A percentile compares a stretch with the other conserved stretches of the same genome.
Conservation (phyloP, 2,888 invertebrate species). For the Abrostola triplasia region DNA sequence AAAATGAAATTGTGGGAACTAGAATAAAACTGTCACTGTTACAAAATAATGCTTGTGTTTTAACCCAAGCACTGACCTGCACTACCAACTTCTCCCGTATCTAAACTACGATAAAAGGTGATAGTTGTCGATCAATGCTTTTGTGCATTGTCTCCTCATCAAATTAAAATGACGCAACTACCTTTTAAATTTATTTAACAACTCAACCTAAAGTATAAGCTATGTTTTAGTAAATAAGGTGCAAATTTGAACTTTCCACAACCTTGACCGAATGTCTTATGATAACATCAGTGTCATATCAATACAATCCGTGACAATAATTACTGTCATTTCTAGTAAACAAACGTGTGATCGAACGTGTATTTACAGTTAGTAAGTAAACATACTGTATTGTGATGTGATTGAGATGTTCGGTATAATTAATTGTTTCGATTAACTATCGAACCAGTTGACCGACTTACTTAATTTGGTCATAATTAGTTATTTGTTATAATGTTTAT, state of each 20-base stretch:
- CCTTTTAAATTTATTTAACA: not conserved
- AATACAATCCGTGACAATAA: slow-evolving; percentile 3
- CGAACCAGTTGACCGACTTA: not conserved
- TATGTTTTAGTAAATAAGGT: not conserved
- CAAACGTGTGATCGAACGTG: not conserved
- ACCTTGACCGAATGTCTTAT: not conserved
- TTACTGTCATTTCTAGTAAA: not conserved
- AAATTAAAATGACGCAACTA: not conserved
- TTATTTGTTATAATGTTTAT: slow-evolving; percentile 1
- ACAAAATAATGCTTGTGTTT: no score
- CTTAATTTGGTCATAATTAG: not conserved
- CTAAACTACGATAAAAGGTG: not conserved
- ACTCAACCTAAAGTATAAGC: not conserved
- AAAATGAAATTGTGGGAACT: no score
- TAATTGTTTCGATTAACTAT: slow-evolving; percentile 1
- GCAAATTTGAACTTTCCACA: not conserved
- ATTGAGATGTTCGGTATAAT: not conserved
- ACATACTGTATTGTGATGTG: slow-evolving; percentile 1
- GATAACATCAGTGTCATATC: not conserved
- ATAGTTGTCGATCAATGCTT: not conserved
- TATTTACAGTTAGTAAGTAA: not conserved
- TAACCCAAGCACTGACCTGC: not conserved
- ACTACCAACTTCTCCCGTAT: not conserved
- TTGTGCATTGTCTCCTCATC: slow-evolving; percentile 1
- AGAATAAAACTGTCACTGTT: no score